Conservation (phyloP, 2,113 vertebrate genomes). For the Raja brachyura region DNA sequence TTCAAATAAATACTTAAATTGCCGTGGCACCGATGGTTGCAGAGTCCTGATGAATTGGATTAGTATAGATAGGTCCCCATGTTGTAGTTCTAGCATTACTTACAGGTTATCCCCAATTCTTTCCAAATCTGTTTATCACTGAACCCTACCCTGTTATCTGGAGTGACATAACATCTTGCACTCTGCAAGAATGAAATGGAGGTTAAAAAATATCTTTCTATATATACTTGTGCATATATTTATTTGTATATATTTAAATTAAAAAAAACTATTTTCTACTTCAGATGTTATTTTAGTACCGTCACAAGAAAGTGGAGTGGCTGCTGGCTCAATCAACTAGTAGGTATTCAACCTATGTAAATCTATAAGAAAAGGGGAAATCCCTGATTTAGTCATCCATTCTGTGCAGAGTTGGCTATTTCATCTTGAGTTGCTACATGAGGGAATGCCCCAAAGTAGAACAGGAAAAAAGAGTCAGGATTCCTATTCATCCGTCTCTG, state of each 20-base stretch:
- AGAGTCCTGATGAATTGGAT: too few relatives aligned
- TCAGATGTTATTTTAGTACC: background rate
- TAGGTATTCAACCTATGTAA: background rate
- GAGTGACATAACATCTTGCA: too few relatives aligned
- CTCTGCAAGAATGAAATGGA: background rate
- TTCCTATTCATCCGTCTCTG: background rate
- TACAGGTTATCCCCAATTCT: too few relatives aligned
- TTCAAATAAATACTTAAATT: too few relatives aligned
- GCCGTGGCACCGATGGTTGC: too few relatives aligned
- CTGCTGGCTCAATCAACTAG: background rate
- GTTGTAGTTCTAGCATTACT: too few relatives aligned
- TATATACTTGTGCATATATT: too few relatives aligned
- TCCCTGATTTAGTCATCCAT: background rate
- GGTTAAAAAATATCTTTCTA: background rate
- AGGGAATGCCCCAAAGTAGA: background rate
- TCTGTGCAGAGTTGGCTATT: background rate
- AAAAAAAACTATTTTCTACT: background rate
- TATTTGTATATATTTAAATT: background rate
- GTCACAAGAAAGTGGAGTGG: background rate
- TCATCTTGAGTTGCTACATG: background rate
- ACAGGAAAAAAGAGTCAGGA: background rate
- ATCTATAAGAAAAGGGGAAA: background rate
- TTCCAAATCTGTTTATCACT: too few relatives aligned
- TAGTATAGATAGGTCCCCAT: too few relatives aligned
- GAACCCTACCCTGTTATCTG: too few relatives aligned